Conservation (phyloP, 2,113 vertebrate genomes). For the Cephalopterus ornatus region DNA sequence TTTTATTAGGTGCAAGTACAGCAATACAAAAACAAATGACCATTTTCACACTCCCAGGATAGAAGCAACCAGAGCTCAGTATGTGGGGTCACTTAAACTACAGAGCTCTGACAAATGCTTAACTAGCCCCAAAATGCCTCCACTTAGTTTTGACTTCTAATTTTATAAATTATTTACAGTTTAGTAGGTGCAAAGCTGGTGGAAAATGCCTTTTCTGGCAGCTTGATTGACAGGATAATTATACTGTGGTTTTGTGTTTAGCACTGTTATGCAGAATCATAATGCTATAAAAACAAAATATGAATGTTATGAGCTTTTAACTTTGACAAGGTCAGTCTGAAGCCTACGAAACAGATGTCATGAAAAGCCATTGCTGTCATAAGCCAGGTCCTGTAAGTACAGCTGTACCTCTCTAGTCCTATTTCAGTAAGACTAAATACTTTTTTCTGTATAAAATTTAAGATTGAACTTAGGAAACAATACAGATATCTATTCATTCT, state of each 20-base stretch:
- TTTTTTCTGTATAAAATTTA: background rate
- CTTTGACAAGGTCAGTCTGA: slow-evolving; percentile 79
- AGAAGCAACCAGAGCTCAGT: slow-evolving; percentile 43
- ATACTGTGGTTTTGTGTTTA: slow-evolving; percentile 78
- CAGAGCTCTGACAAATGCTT: slow-evolving; percentile 64
- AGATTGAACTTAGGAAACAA: background rate
- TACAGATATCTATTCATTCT: background rate
- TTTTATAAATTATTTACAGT: slow-evolving; percentile 81
- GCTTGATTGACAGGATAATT: slow-evolving; percentile 80
- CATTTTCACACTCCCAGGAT: slow-evolving; percentile 41
- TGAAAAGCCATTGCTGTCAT: slow-evolving; percentile 60
- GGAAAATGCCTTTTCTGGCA: slow-evolving; percentile 75
- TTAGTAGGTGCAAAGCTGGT: slow-evolving; percentile 75
- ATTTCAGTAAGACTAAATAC: background rate
- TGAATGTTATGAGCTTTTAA: slow-evolving; percentile 78
- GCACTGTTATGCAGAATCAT: slow-evolving; percentile 76
- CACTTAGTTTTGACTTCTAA: slow-evolving; percentile 76
- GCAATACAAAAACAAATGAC: slow-evolving; percentile 51
- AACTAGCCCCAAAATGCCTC: slow-evolving; percentile 72
- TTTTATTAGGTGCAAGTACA: slow-evolving; percentile 67
- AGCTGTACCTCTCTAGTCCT: slow-evolving; percentile 34
- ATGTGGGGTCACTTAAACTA: slow-evolving; percentile 43
- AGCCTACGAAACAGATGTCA: slow-evolving; percentile 63
- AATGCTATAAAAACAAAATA: slow-evolving; percentile 76
- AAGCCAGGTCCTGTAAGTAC: slow-evolving; percentile 50